Evolutionary conservation across 2,797 vertebrate species (phyloP).

Genomic region (Sebastes taczanowskii): DNA sequence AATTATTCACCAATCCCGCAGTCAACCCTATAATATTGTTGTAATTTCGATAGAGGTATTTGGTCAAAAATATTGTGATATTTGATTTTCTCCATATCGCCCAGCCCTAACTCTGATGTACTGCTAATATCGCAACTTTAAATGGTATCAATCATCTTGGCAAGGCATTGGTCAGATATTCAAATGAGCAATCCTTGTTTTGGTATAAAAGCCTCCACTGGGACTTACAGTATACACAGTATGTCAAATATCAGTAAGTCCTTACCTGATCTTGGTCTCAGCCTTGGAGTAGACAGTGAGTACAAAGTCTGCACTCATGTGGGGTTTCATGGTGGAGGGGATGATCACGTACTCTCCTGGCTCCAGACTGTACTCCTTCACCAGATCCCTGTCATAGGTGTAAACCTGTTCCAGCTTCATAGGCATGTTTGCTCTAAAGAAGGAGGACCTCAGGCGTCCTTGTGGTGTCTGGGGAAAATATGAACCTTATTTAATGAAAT

Average conservation of each 20-base stretch:
- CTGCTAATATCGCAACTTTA: neutral
- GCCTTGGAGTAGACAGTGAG: constrained; percentile 62
- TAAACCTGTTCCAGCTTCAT: neutral
- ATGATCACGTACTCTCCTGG: constrained; percentile 67
- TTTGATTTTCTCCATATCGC: too few species aligned
- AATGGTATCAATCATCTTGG: neutral
- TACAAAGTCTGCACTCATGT: constrained; percentile 49
- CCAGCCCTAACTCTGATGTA: too few species aligned
- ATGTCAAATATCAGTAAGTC: neutral
- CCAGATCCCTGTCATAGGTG: constrained; percentile 20
- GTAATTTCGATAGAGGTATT: too few species aligned
- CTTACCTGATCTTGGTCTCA: constrained; percentile 48
- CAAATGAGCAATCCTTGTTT: neutral
- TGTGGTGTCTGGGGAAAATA: constrained; percentile 18
- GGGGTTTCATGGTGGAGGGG: constrained; percentile 38
- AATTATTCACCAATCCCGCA: too few species aligned
- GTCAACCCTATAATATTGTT: too few species aligned
- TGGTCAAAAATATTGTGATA: too few species aligned
- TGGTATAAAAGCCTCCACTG: neutral
- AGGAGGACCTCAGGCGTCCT: constrained; percentile 11
- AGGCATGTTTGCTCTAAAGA: constrained; percentile 37
- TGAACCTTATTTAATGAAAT: neutral
- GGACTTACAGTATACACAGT: neutral
- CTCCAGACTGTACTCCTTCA: constrained; percentile 51
- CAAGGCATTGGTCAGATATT: neutral